Evolutionary conservation across 2,113 vertebrate species (phyloP), one percentile per base, ranked within the genome.

Genomic region (Phaetusa simplex): DNA sequence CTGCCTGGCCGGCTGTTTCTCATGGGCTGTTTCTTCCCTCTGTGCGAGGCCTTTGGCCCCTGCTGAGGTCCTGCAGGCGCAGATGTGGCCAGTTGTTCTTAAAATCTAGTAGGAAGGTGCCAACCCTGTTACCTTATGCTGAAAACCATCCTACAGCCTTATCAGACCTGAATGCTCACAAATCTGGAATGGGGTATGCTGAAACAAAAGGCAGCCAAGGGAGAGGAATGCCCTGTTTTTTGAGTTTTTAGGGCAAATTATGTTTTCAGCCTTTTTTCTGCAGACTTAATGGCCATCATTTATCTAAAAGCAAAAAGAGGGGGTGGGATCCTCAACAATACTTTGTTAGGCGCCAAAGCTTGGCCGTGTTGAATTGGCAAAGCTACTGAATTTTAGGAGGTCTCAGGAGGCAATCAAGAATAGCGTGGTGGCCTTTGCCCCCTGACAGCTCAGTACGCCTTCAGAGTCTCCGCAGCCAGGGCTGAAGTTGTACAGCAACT

Each of bases 131-230:
- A 27, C 20, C 58, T 16, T 9, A 8, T 11, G 20, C 64, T 32
- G 47, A 29, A 42, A 34, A 56, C 16, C 34, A 21, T 38, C 86
- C 36, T 3, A 5, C 34, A 19, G 59, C 11, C 0, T 45, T 36
- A 38, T 1, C 20, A 2, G 16, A 5, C 11, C 3, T 2, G 78
- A 47, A 7, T 3, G 0, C 58, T 76, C 45, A 13, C 18, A 8
- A 27, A 61, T 2, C 15, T 9, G 11, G 26, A 77, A 9, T n/a
- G 36, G 4, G 67, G 12, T 13, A 30, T 53, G 47, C 58, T 29
- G 5, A 43, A 34, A 5, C 29, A 30, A 58, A 18, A 78, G 18
- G 42, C 59, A n/a, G 53, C 42, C 12, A 9, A 4, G 1, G 43
- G 38, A 34, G 45, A 14, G 20, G 38, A 49, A 22, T 4, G 7